These are phyloP conservation scores for Clavelina lepadiformis DNA, from an alignment of 23 tunicate genomes.

Conservation along the genomic window DNA sequence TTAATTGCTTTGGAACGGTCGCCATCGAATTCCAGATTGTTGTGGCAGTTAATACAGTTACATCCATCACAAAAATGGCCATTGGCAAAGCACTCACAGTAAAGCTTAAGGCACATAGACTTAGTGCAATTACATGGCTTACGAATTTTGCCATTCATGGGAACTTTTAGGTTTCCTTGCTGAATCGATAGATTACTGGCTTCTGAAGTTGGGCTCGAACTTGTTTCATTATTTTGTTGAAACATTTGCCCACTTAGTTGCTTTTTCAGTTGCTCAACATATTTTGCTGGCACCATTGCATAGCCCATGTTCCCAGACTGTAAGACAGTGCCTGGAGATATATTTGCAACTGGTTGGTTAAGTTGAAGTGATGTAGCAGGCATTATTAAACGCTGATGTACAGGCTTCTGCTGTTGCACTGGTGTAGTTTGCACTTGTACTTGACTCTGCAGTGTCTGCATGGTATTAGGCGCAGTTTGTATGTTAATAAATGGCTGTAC, in stretches of 20 bases:
- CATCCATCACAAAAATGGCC: conserved; percentile 94
- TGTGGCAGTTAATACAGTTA: conserved; percentile 88
- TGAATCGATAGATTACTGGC: not conserved
- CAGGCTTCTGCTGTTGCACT: conserved; percentile 6
- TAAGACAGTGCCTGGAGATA: conserved; percentile 38
- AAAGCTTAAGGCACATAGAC: conserved; percentile 88
- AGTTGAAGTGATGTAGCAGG: conserved; percentile 42
- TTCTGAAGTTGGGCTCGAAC: not conserved
- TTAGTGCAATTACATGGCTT: conserved; percentile 97
- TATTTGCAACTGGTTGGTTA: conserved; percentile 3
- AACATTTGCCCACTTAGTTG: conserved; percentile 44
- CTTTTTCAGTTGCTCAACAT: conserved; percentile 75
- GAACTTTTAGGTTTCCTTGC: not conserved
- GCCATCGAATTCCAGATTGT: conserved; percentile 66
- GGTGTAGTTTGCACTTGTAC: conserved; percentile 1
- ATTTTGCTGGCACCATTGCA: conserved; percentile 92
- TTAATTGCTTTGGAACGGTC: conserved; percentile 89
- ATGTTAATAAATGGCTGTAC: conserved; percentile 21
- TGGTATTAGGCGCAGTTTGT: conserved; percentile 10
- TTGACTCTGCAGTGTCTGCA: not conserved
- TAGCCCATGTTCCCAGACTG: conserved; percentile 73
- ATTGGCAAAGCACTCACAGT: conserved; percentile 96
- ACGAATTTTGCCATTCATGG: conserved; percentile 43
- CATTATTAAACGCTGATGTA: conserved; percentile 61
- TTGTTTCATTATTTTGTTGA: not conserved